Percentiles rank a stretch among this genome's conserved stretches.
Evolutionary conservation across 2,113 vertebrate species (phyloP).

Genomic region (Salvelinus fontinalis): DNA sequence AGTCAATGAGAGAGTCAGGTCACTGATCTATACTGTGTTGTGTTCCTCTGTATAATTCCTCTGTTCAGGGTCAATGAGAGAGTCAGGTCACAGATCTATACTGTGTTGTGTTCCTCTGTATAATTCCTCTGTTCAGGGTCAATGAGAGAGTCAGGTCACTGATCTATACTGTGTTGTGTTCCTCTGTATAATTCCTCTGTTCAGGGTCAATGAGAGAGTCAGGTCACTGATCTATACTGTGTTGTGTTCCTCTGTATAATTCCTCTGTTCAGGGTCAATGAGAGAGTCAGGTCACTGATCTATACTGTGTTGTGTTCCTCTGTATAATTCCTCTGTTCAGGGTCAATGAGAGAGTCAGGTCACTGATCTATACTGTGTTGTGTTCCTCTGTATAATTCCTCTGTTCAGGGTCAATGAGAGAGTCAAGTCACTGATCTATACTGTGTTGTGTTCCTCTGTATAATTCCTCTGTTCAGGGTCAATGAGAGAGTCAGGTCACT

Average conservation of each 20-base stretch:
- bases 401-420: neutral
- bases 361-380: constrained; percentile 40
- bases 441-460: constrained; percentile 18
- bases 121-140: neutral
- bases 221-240: constrained; percentile 1
- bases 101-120: too few relatives aligned
- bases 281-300: constrained; percentile 7
- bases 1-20: constrained; percentile 7
- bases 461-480: neutral
- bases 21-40: constrained; percentile 40
- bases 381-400: too few relatives aligned
- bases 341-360: constrained; percentile 5
- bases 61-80: neutral
- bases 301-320: neutral
- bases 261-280: neutral
- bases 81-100: constrained; percentile 5
- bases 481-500: constrained; percentile 8
- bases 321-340: too few relatives aligned
- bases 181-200: too few relatives aligned
- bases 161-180: neutral
- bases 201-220: neutral
- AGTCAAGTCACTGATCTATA: constrained; percentile 29
- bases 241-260: too few relatives aligned
- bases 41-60: too few relatives aligned
- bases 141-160: constrained; percentile 8